These are phyloP conservation scores for Phylloscopus trochiloides DNA, from an alignment of 2,113 vertebrate genomes.

Conservation along the genomic window DNA sequence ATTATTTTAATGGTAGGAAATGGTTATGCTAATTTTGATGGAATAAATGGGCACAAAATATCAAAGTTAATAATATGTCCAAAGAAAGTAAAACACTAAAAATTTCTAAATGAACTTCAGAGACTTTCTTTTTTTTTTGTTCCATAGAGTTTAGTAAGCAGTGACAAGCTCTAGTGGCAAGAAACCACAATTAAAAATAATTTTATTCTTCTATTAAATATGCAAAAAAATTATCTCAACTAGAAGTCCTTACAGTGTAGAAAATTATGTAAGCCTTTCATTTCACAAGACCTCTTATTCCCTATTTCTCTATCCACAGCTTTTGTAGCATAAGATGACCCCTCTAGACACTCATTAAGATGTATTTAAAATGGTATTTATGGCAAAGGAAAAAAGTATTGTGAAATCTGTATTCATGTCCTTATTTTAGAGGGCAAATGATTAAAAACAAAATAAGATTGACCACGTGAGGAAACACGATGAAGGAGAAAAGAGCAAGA, in stretches of 20 bases:
- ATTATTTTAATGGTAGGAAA: not conserved
- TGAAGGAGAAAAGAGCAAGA: not conserved
- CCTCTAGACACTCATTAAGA: not conserved
- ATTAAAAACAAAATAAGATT: not conserved
- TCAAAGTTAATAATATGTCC: not conserved
- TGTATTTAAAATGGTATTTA: not conserved
- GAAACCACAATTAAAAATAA: not conserved
- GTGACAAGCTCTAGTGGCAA: not conserved
- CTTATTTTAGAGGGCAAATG: not conserved
- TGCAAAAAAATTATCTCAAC: not conserved
- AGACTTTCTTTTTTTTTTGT: not conserved
- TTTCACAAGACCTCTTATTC: not conserved
- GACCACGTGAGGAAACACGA: not conserved
- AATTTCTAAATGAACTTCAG: not conserved
- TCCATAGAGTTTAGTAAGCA: not conserved
- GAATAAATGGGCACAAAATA: not conserved
- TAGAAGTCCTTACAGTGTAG: not conserved
- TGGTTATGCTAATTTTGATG: slow-evolving; percentile 10
- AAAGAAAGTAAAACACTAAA: not conserved
- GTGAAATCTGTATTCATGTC: not conserved
- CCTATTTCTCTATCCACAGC: not conserved
- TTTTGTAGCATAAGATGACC: not conserved
- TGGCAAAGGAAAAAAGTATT: not conserved
- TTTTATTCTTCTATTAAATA: not conserved
- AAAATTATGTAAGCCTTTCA: not conserved